Evolutionary conservation across 2,113 vertebrate genomes (phyloP), one percentile per base, ranked within the genome.

Genomic region (Redunca redunca): DNA sequence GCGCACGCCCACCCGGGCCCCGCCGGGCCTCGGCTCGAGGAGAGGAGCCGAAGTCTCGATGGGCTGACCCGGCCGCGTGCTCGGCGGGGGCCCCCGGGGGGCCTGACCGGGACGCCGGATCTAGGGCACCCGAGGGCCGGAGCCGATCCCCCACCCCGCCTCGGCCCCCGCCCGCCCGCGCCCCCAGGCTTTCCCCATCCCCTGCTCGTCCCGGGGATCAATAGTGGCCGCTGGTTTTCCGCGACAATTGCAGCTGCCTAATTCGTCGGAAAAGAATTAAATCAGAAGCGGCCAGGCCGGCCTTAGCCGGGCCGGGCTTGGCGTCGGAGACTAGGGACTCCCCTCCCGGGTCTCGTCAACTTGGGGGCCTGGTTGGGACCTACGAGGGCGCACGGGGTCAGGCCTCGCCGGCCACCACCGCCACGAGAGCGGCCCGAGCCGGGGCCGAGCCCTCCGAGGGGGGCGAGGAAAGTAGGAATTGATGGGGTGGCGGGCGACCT

Each of bases 181-280:
- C 81, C 83, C 93, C 23, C 57, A n/a, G 43, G 74, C 43, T 40
- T 82, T 92, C 90, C 94, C 86, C 94, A 10, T 60, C 93, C 90
- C 88, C 95, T 67, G 4, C 30, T 23, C 28, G n/a, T 9, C n/a
- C 90, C 57, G 7, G 55, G 77, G 94, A 98, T 98, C 98, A 92
- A 98, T 97, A 90, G 95, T 62, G 84, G 96, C 95, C 96, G 94
- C 98, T 94, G 97, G 96, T 96, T 98, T 97, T 97, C 94, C 97
- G 62, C 94, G 90, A 96, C 97, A 89, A 98, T 97, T 96, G 97
- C 98, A 97, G 97, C 97, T 98, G 98, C 97, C 97, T 97, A 97
- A 97, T 98, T 98, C 98, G 97, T 98, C 97, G 98, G 98, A 95
- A 98, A 98, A 99, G 99, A 99, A 99, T 99, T 99, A 99, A 98